Evolutionary conservation across 1,140 invertebrate species (phyloP), one percentile per base, ranked within the genome.

Genomic region (Sycophila sp.): DNA sequence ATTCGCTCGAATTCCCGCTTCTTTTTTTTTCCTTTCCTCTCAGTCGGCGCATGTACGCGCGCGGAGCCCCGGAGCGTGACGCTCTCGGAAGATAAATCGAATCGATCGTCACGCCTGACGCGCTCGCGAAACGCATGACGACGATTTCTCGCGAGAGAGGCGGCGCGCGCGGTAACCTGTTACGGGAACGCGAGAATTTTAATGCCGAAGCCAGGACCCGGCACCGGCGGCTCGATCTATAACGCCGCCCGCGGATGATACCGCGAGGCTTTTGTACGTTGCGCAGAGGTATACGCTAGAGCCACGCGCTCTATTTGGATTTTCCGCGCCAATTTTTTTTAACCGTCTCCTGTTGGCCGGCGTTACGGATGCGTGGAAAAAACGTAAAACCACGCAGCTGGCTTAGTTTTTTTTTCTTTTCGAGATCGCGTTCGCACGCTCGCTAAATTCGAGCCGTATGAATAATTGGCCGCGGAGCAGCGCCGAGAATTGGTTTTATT

Each of bases 61-160:
- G 2, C 4, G 26, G 22, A 26, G 22, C 26, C 24, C 4, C 5
- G 4, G n/a, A n/a, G n/a, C 53, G 53, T 56, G 53, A 34, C 53
- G 53, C 19, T 24, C 42, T 24, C 8, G 53, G 42, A 24, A 59
- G 56, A 59, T 59, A 17, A 59, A 38, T 40, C 56, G 56, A 59
- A 32, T 2, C 36, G 56, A 59, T 59, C 56, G 56, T 42, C 56
- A 59, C 56, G 56, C 56, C 26, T 34, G n/a, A 22, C 7, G 4
- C 5, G 17, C 42, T 17, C 42, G 42, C 42, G 42, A 47, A 45
- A 51, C 24, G 47, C 47, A 51, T 15, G 22, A 28, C 7, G 36
- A 13, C 56, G 53, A 56, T 56, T 53, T 53, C 49, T 53, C 26
- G 49, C 24, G 24, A n/a, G n/a, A n/a, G n/a, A 11, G 22, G 47